Evolutionary conservation across 2,113 vertebrate genomes (phyloP).

Genomic region (Paracanthobrama guichenoti): DNA sequence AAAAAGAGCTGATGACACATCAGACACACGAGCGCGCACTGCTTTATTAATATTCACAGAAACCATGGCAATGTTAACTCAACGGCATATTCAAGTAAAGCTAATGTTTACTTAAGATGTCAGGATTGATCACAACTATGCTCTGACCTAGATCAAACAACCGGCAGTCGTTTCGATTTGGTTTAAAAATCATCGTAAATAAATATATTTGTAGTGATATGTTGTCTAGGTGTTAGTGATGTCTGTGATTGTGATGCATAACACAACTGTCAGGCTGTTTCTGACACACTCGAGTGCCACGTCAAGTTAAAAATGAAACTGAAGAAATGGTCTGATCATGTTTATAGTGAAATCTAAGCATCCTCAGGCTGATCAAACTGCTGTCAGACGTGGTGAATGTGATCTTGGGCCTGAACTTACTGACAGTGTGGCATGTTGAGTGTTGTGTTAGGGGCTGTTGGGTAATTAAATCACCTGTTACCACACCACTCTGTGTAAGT

Average conservation of each 20-base stretch:
- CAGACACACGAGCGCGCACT: not conserved
- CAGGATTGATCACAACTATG: not conserved
- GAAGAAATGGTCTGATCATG: not conserved
- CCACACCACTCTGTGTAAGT: not conserved
- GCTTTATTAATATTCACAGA: not conserved
- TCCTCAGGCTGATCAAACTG: not conserved
- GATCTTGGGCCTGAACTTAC: not conserved
- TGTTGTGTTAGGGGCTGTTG: not conserved
- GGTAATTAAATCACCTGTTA: not conserved
- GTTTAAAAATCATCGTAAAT: not conserved
- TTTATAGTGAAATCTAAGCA: not conserved
- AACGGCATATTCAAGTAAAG: not conserved
- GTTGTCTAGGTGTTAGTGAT: fast-evolving
- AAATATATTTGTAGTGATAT: no score
- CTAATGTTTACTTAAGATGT: not conserved
- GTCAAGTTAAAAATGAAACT: slow-evolving; percentile 16
- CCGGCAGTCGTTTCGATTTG: not conserved
- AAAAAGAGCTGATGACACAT: slow-evolving; percentile 45
- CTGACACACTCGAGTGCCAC: slow-evolving; percentile 27
- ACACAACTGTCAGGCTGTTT: not conserved
- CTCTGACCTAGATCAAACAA: not conserved
- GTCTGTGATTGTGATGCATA: no score
- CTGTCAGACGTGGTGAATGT: not conserved
- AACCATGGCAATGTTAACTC: not conserved
- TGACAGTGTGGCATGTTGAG: not conserved